Base-by-base conservation (phyloP, 2,888 invertebrate species). In the Bellardia bayeri region DNA sequence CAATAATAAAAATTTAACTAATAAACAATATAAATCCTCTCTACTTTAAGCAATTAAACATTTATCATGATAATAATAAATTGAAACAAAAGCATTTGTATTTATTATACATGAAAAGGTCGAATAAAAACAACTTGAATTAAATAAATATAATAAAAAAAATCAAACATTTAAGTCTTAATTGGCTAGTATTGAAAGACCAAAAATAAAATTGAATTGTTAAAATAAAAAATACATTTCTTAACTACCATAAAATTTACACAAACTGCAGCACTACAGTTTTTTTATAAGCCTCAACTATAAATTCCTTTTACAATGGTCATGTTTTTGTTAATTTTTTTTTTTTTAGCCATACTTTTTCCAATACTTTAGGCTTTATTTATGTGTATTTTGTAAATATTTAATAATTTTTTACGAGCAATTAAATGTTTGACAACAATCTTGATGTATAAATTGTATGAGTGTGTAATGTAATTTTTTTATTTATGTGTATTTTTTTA, bases 291-390 rank as follows among this genome's bases (percentile, higher is more conserved):
- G 66, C 40, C 37, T 40, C 16, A 61, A 40, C 74, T 54, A 69
- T 75, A 80, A 80, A 80, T 85, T 75, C 58, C 72, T 61, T 82
- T 56, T 82, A 76, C 85, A 63, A 82, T 82, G 40, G 30, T 49
- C 45, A 56, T 33, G 51, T 63, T 72, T 37, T 11, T 51, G 3
- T 33, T 23, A 23, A 23, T 1, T 23, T 23, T 9, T n/a, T 79
- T 56, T 68, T 45, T 16, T 13, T 5, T 13, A 8, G 23, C 16
- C 7, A 42, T 66, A 63, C 4, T 11, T 42, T 71, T 45, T 64
- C 64, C 61, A 33, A 45, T 63, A 30, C 16, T 68, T 61, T 68
- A 2, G 58, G 74, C 54, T 56, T 75, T 51, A 33, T 81, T 78
- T 58, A 14, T 49, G 49, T 76, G 68, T 63, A 45, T 78, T 78